Conservation (phyloP, 2,113 vertebrate genomes). For the Gopherus flavomarginatus region DNA sequence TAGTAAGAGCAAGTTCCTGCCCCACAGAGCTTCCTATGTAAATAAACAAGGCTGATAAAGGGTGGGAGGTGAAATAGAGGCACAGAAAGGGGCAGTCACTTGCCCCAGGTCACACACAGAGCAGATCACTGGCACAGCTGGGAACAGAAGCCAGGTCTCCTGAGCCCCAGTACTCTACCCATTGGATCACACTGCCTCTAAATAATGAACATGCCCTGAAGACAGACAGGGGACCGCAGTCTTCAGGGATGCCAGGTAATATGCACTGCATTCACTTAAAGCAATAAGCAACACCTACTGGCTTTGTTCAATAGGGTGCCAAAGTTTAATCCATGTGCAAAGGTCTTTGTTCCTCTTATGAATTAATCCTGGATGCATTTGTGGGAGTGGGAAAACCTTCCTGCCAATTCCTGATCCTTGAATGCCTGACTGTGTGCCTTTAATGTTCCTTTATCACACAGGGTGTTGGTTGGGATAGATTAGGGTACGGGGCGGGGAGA, state of each 20-base stretch:
- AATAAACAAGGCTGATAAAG: too few species aligned
- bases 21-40: too few species aligned
- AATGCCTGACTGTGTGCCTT: not conserved
- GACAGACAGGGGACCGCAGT: not conserved
- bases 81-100: not conserved
- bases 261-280: not conserved
- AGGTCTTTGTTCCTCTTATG: not conserved
- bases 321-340: not conserved
- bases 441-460: not conserved
- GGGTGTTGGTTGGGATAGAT: not conserved
- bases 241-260: not conserved
- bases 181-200: not conserved
- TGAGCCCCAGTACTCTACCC: not conserved
- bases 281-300: not conserved
- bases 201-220: not conserved
- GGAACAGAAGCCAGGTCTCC: not conserved
- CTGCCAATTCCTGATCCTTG: not conserved
- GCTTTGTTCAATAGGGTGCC: not conserved
- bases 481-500: too few species aligned
- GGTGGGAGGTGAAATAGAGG: not conserved
- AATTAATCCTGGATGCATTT: not conserved
- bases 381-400: not conserved
- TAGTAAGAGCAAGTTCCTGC: not conserved
- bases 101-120: not conserved
- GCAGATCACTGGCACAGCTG: not conserved